phyloP scores from a whole-genome alignment of 2,888 invertebrate species.

The Lymantria dispar region DNA sequence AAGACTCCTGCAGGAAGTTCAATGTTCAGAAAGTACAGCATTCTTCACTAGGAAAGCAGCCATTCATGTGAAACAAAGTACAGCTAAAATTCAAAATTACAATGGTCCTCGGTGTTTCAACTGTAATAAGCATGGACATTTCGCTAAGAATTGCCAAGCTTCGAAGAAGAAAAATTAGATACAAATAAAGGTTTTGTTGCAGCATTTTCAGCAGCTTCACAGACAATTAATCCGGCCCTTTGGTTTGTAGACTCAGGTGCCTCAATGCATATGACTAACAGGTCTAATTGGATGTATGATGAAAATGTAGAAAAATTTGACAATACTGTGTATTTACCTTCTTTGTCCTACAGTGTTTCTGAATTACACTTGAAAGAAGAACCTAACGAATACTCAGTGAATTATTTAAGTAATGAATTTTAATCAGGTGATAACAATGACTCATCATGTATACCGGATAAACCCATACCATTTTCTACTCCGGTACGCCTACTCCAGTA shows the following conservation, averaged over 20 bases:
- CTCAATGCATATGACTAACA: conserved; percentile 18
- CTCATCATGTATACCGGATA: not conserved
- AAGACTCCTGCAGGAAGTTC: not conserved
- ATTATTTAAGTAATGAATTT: not conserved
- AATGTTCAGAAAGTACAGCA: not conserved
- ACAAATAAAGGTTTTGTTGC: conserved; percentile 15
- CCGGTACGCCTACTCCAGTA: too few relatives aligned
- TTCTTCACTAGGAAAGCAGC: not conserved
- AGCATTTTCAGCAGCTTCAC: conserved; percentile 19
- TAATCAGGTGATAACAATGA: not conserved
- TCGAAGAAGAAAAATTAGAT: not conserved
- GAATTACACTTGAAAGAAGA: not conserved
- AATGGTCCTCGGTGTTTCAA: conserved; percentile 25
- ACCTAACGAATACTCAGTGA: not conserved
- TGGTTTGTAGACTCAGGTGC: conserved; percentile 23
- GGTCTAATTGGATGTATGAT: conserved; percentile 13
- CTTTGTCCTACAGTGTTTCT: not conserved
- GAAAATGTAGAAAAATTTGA: not conserved
- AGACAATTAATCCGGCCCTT: not conserved
- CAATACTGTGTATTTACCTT: not conserved
- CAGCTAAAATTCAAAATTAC: not conserved
- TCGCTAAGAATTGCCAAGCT: not conserved
- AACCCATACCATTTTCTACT: not conserved
- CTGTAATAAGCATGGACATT: conserved; percentile 20
- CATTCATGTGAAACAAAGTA: not conserved